Evolutionary conservation across 2,797 vertebrate species (phyloP).

Genomic region (Triplophysa bombifrons): DNA sequence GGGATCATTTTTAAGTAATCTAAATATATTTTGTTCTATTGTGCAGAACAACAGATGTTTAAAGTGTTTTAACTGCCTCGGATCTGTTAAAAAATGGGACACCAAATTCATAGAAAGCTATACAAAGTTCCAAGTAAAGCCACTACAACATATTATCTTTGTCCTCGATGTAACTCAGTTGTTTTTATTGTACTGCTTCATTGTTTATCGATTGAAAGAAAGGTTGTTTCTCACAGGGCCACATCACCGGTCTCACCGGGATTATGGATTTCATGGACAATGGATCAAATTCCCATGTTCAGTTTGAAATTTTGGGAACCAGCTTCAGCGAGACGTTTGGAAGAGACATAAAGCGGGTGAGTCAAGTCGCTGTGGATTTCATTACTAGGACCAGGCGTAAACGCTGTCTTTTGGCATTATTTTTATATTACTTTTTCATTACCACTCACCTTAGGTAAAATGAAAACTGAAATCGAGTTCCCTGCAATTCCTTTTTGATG

Average conservation of each 20-base stretch:
- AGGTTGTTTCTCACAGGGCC: conserved; percentile 71
- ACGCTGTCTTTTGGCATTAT: conserved; percentile 1
- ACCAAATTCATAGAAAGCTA: neutral
- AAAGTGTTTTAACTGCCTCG: no score
- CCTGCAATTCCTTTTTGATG: neutral
- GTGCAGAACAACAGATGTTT: no score
- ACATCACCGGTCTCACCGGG: conserved; percentile 92
- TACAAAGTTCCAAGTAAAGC: neutral
- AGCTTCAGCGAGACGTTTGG: conserved; percentile 99
- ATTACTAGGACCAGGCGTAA: conserved; percentile 11
- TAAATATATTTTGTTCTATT: no score
- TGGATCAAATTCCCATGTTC: conserved; percentile 91
- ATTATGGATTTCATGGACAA: conserved; percentile 94
- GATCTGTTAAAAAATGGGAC: no score
- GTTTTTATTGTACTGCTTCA: conserved; percentile 18
- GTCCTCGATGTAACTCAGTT: conserved; percentile 8
- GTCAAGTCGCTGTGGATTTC: conserved; percentile 36
- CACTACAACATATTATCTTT: neutral
- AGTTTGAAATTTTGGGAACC: conserved; percentile 96
- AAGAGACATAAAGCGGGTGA: conserved; percentile 95
- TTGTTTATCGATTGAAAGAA: conserved; percentile 21
- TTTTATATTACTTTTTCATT: neutral
- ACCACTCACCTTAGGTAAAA: conserved; percentile 12
- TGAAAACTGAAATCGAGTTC: conserved; percentile 15
- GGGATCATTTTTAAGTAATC: neutral